Conservation (phyloP, 2,113 vertebrate species). For the Syngnathus floridae region DNA sequence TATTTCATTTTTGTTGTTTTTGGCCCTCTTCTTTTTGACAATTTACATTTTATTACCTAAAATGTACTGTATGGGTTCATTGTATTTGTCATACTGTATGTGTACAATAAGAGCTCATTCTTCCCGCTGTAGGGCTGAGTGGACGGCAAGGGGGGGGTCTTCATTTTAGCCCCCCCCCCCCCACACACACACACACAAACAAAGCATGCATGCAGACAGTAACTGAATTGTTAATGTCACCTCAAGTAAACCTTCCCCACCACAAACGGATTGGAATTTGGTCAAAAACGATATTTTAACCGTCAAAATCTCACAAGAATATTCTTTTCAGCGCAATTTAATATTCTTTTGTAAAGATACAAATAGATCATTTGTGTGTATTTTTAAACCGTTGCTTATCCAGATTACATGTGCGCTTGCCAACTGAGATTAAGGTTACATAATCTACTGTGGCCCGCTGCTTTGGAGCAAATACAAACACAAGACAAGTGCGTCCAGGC, state of each 20-base stretch:
- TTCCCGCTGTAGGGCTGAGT: not conserved
- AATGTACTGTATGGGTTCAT: not conserved
- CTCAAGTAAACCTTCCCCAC: not conserved
- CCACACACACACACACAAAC: not conserved
- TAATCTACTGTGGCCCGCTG: constrained; percentile 2
- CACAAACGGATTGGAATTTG: too few relatives aligned
- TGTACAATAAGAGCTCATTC: not conserved
- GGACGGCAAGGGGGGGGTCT: not conserved
- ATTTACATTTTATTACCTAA: not conserved
- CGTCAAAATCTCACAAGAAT: not conserved
- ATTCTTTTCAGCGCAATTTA: not conserved
- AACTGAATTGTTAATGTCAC: not conserved
- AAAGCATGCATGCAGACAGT: not conserved
- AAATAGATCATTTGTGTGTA: not conserved
- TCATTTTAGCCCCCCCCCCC: not conserved
- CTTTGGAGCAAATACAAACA: not conserved
- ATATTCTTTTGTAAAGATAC: too few relatives aligned
- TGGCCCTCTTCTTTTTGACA: too few relatives aligned
- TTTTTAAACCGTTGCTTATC: not conserved
- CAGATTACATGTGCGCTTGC: not conserved
- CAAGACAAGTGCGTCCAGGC: not conserved
- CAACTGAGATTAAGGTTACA: constrained; percentile 13
- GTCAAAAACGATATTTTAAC: too few relatives aligned
- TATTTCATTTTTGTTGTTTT: too few relatives aligned
- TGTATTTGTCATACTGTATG: not conserved